These are phyloP conservation scores for Oscarella lobularis DNA, from an alignment of 37 sponge, comb jelly and placozoan species.

Conservation along the genomic window DNA sequence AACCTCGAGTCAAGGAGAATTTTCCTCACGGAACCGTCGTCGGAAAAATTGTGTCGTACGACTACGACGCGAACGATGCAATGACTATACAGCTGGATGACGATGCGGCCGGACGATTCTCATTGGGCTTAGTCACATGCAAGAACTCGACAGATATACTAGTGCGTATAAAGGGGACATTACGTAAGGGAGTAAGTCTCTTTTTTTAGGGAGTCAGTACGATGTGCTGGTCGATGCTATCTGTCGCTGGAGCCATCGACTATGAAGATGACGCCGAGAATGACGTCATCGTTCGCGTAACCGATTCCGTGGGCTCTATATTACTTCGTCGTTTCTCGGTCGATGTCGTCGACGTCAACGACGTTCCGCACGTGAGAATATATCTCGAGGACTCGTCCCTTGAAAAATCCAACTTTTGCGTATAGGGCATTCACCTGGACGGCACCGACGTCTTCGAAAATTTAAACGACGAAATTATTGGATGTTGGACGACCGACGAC, in stretches of 20 bases:
- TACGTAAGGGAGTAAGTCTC: not conserved
- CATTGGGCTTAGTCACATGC: too few relatives aligned
- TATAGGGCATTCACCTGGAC: not conserved
- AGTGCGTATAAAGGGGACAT: not conserved
- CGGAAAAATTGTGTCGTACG: not conserved
- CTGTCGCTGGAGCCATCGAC: not conserved
- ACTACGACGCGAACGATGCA: not conserved
- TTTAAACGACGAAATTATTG: not conserved
- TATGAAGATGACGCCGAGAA: not conserved
- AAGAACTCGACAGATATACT: too few relatives aligned
- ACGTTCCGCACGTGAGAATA: not conserved
- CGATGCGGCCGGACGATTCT: not conserved
- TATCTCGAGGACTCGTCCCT: not conserved
- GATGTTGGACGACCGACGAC: not conserved
- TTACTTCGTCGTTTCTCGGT: not conserved
- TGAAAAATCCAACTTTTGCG: not conserved
- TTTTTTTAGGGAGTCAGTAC: not conserved
- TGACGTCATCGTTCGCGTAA: not conserved
- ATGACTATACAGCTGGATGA: not conserved
- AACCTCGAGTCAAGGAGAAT: conserved; percentile 1
- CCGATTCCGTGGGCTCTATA: not conserved
- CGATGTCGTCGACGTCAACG: not conserved
- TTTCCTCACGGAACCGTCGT: not conserved
- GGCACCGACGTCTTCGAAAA: not conserved
- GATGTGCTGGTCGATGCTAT: not conserved